These are phyloP conservation scores for Aproaerema taeniolella DNA, from an alignment of 2,888 invertebrate species.

Conservation along the genomic window DNA sequence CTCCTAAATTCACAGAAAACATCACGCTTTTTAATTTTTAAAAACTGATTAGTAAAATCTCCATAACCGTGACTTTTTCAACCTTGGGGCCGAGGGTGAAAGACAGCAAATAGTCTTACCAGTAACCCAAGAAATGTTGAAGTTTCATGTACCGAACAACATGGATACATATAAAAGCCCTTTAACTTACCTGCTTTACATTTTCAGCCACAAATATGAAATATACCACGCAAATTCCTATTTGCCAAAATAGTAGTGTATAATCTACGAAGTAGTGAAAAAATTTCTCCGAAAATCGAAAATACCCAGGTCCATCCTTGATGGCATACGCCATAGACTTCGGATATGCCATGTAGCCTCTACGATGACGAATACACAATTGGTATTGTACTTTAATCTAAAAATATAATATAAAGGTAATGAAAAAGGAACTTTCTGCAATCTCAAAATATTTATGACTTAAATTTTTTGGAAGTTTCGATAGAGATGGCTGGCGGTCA, in stretches of 20 bases:
- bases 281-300: slow-evolving; percentile 63
- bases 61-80: no score
- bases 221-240: slow-evolving; percentile 93
- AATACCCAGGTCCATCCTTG: slow-evolving; percentile 77
- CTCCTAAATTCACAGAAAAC: no score
- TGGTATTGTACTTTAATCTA: slow-evolving; percentile 78
- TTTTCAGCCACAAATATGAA: slow-evolving; percentile 87
- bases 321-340: slow-evolving; percentile 85
- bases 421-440: not conserved
- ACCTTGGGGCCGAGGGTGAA: no score
- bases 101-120: no score
- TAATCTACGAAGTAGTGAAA: slow-evolving; percentile 75
- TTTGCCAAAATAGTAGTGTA: slow-evolving; percentile 85
- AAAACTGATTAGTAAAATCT: no score
- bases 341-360: slow-evolving; percentile 85
- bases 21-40: no score
- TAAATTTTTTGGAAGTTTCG: no score
- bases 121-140: no score
- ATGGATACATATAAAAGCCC: no score
- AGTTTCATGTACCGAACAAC: no score
- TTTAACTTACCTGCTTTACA: slow-evolving; percentile 69
- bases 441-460: no score
- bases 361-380: slow-evolving; percentile 62
- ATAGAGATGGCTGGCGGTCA: no score
- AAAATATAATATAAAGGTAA: not conserved